Evolutionary conservation across 1,140 invertebrate genomes (phyloP), one percentile per base, ranked within the genome.

Genomic region (Hormaphis cornu): DNA sequence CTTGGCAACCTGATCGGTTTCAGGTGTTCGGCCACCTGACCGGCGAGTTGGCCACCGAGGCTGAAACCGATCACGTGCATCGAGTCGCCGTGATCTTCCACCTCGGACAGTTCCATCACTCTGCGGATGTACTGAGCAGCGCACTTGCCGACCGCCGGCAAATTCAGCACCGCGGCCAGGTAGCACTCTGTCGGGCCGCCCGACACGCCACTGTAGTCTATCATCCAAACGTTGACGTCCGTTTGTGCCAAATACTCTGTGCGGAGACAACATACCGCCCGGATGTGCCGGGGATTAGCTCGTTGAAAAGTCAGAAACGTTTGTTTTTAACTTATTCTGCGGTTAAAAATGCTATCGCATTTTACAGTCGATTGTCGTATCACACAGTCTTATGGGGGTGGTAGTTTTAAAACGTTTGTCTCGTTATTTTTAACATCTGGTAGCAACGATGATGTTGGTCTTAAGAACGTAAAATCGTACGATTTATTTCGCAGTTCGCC

Each of bases 61-160:
- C 86, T 87, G 76, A 87, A 88, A 1, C 87, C 87, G 42, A 88
- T 83, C 2, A 86, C 73, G 73, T 89, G 87, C 33, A 88, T 80
- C 8, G 2, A 12, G 72, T 86, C 78, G 12, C 72, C 73, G 3
- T 80, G 77, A 0, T 80, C 78, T 4, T 52, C 5, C 3, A 54
- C 56, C 9, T 37, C 26, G 3, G 58, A 42, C 2, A 75, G 66
- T 24, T 84, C 80, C 24, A 79, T 73, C 14, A 88, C 76, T 61
- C 82, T 76, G 4, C 82, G 73, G 2, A 88, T 74, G 69, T 87
- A 73, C 58, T 83, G 80, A 0, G 83, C 83, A 0, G 82, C 72
- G 72, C 85, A 86, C 2, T 79, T 75, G 0, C 86, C 86, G 1
- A 84, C 85, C 66, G 85, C 82, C 0, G 79, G 79, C 0, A 83